Evolutionary conservation across 1,140 invertebrate species (phyloP).

Genomic region (Aphelenchoides avenae): DNA sequence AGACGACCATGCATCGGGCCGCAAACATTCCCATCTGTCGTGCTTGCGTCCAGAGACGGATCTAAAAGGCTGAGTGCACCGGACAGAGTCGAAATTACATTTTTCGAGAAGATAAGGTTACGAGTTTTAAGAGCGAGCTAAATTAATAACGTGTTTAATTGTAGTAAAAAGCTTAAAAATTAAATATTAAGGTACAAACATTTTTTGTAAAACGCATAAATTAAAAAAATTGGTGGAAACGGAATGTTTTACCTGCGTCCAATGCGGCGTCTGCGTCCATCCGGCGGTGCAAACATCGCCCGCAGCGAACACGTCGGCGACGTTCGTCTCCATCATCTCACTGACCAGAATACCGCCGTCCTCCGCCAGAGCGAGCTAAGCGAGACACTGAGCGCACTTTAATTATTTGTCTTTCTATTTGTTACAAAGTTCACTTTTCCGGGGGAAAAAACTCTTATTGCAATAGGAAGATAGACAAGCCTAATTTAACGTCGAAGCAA

Average conservation of each 20-base stretch:
- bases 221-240: no score
- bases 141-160: no score
- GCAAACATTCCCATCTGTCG: conserved; percentile 91
- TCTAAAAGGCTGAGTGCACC: no score
- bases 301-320: conserved; percentile 79
- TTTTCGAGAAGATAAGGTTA: no score
- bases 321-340: conserved; percentile 76
- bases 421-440: conserved; percentile 6
- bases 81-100: no score
- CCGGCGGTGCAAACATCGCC: conserved; percentile 81
- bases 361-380: conserved; percentile 60
- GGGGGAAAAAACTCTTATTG: neutral
- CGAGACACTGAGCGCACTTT: no score
- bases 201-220: no score
- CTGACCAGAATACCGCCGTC: conserved; percentile 70
- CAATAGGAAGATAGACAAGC: conserved; percentile 8
- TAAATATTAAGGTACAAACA: no score
- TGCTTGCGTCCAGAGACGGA: conserved; percentile 95
- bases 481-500: no score
- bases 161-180: no score
- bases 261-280: conserved; percentile 75
- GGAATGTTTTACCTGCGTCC: conserved; percentile 81
- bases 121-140: no score
- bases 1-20: conserved; percentile 75
- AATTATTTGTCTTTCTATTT: no score